phyloP scores from a whole-genome alignment of 2,797 vertebrate species.

The Rachycentron canadum region DNA sequence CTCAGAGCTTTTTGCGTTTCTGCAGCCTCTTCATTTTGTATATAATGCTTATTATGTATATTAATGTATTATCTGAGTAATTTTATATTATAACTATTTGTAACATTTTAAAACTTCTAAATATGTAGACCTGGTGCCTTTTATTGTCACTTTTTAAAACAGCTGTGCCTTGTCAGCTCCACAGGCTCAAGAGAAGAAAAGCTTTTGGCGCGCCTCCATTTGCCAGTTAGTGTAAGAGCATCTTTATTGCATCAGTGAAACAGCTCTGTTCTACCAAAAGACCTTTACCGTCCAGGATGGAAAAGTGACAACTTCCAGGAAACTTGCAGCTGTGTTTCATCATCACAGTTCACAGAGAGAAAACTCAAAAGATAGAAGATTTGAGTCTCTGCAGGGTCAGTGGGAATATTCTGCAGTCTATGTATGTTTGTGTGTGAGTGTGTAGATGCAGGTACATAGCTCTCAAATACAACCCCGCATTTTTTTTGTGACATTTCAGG shows the following conservation, averaged over 20 bases:
- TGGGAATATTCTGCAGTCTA: conserved; percentile 24
- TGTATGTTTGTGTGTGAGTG: conserved; percentile 15
- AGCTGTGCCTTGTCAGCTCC: conserved; percentile 14
- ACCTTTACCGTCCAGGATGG: conserved; percentile 32
- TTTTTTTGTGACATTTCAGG: conserved; percentile 72
- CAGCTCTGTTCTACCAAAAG: conserved; percentile 38
- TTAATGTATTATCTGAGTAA: background rate
- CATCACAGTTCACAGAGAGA: conserved; percentile 37
- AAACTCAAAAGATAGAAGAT: conserved; percentile 51
- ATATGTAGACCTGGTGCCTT: background rate
- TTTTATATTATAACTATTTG: background rate
- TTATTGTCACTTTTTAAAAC: conserved; percentile 7
- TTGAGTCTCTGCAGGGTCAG: conserved; percentile 32
- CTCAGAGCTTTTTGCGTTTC: background rate
- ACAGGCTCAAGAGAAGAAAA: conserved; percentile 41
- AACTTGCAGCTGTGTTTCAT: conserved; percentile 42
- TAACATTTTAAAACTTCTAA: conserved; percentile 6
- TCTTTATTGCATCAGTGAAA: conserved; percentile 56
- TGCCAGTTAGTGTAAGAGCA: conserved; percentile 46
- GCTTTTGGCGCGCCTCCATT: conserved; percentile 37
- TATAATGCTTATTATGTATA: background rate
- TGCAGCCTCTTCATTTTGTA: background rate
- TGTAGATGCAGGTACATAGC: conserved; percentile 35
- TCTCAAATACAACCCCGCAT: conserved; percentile 46
- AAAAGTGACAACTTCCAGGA: conserved; percentile 41